These are phyloP conservation scores for Heteronetta atricapilla DNA, from an alignment of 2,113 vertebrate species.

Conservation along the genomic window DNA sequence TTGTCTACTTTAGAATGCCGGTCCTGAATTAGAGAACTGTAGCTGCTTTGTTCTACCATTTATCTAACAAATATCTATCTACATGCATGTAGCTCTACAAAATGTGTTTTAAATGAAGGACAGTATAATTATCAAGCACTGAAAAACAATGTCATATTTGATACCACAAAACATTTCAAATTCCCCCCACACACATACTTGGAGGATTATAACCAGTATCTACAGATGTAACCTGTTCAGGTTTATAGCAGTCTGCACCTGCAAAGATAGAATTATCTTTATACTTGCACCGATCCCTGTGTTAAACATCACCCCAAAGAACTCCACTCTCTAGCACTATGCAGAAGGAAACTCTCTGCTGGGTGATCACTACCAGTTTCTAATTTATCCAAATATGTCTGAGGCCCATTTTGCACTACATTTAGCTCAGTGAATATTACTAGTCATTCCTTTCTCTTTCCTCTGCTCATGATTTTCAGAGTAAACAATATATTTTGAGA, in stretches of 20 bases:
- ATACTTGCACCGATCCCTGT: background rate
- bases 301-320: background rate
- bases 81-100: background rate
- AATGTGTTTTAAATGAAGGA: background rate
- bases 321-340: fast-evolving
- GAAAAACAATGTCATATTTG: background rate
- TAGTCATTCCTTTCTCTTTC: background rate
- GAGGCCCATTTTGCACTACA: background rate
- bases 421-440: background rate
- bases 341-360: background rate
- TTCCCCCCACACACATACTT: background rate
- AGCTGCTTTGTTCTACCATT: background rate
- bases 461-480: background rate
- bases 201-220: background rate
- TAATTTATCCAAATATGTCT: background rate
- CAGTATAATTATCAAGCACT: background rate
- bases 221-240: background rate
- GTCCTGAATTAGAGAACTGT: background rate
- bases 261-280: background rate
- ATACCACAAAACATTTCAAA: background rate
- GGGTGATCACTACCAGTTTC: background rate
- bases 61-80: background rate
- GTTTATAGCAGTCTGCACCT: background rate
- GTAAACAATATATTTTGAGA: background rate
- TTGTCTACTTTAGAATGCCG: background rate